Conservation (phyloP, 2,797 vertebrate species). For the Pangasius djambal region DNA sequence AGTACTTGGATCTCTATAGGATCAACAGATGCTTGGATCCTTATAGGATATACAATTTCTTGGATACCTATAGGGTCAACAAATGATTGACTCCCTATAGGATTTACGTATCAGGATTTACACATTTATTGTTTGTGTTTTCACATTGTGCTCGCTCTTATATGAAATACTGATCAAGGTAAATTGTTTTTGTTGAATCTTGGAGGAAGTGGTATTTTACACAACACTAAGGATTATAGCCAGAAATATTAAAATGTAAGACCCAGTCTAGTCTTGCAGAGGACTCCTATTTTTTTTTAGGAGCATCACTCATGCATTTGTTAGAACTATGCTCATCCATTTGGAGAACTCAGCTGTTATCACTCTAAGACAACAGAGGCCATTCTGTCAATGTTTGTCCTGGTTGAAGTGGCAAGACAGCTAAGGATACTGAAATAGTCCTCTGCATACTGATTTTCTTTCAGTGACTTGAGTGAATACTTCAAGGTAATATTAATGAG, state of each 20-base stretch:
- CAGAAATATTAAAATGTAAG: slow-evolving; percentile 3
- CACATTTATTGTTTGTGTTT: slow-evolving; percentile 20
- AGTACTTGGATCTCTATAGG: not conserved
- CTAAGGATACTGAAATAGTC: slow-evolving; percentile 36
- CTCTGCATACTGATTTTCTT: slow-evolving; percentile 24
- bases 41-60: not conserved
- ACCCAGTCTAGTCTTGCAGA: slow-evolving; percentile 6
- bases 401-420: slow-evolving; percentile 42
- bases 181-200: slow-evolving; percentile 55
- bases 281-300: slow-evolving; percentile 11
- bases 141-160: slow-evolving; percentile 26
- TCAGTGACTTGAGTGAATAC: not conserved
- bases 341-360: slow-evolving; percentile 43
- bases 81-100: not conserved
- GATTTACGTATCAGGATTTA: not conserved
- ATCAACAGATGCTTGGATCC: not conserved
- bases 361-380: slow-evolving; percentile 34
- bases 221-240: slow-evolving; percentile 56
- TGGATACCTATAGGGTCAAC: not conserved
- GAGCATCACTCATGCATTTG: slow-evolving; percentile 11
- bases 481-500: slow-evolving; percentile 34
- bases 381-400: slow-evolving; percentile 53
- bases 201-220: slow-evolving; percentile 56
- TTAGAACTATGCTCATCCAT: slow-evolving; percentile 22
- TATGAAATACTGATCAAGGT: slow-evolving; percentile 58